These are phyloP conservation scores for Decapterus maruadsi DNA, from an alignment of 2,797 vertebrate species.

Conservation along the genomic window DNA sequence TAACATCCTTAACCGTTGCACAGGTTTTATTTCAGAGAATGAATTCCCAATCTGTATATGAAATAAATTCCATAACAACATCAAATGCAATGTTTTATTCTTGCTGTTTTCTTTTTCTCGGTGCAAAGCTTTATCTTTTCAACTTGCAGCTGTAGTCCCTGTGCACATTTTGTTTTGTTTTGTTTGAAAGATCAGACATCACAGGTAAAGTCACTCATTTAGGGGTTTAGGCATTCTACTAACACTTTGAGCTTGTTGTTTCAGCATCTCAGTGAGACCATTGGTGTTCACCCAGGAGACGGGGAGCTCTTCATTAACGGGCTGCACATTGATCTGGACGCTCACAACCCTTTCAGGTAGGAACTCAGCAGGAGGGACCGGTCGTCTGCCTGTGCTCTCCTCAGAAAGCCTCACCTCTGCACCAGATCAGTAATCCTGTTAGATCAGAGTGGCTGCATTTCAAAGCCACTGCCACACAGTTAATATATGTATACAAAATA, in stretches of 20 bases:
- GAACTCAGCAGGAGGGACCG: slow-evolving; percentile 38
- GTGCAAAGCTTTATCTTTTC: slow-evolving; percentile 8
- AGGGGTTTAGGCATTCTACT: slow-evolving; percentile 30
- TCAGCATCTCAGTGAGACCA: slow-evolving; percentile 88
- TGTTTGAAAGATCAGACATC: slow-evolving; percentile 14
- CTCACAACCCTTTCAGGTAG: slow-evolving; percentile 95
- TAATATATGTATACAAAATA: slow-evolving; percentile 18
- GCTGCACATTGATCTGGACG: slow-evolving; percentile 90
- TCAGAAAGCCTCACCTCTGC: slow-evolving; percentile 23
- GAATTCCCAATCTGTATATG: slow-evolving; percentile 43
- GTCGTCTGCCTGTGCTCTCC: slow-evolving; percentile 29
- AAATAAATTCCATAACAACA: slow-evolving; percentile 36
- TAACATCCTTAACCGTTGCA: slow-evolving; percentile 33
- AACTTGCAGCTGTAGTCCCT: slow-evolving; percentile 4
- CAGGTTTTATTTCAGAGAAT: slow-evolving; percentile 42
- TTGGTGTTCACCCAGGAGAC: slow-evolving; percentile 93
- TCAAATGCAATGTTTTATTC: slow-evolving; percentile 40
- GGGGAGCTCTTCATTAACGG: slow-evolving; percentile 94
- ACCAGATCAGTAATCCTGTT: slow-evolving; percentile 33
- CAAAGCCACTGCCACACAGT: slow-evolving; percentile 10
- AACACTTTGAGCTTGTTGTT: slow-evolving; percentile 52
- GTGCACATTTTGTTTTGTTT: slow-evolving; percentile 22
- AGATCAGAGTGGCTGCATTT: slow-evolving; percentile 30
- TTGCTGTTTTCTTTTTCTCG: slow-evolving; percentile 21
- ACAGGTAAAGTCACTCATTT: slow-evolving; percentile 38